Evolutionary conservation across 2,888 invertebrate species (phyloP).

Genomic region (Gymnocheta viridis): DNA sequence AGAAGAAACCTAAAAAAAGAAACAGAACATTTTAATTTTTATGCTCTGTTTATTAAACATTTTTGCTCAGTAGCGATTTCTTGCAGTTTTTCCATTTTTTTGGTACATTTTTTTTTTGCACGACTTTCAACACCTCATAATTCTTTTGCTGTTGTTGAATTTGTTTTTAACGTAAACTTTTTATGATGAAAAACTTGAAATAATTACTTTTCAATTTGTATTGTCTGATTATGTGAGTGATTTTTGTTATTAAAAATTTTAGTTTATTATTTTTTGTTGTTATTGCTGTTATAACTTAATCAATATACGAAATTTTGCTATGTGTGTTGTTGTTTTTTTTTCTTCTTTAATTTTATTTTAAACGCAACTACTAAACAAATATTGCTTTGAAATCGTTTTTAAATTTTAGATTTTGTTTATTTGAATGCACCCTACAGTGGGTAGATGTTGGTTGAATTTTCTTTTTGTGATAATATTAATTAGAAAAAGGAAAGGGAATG

Average conservation of each 20-base stretch:
- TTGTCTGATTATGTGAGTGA: constrained; percentile 12
- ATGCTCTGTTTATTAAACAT: constrained; percentile 53
- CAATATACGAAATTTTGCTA: constrained; percentile 14
- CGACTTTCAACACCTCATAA: constrained; percentile 55
- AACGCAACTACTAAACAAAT: constrained; percentile 6
- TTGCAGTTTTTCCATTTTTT: constrained; percentile 2
- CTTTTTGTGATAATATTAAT: too few species aligned
- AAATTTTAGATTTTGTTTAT: not conserved
- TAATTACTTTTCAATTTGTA: constrained; percentile 66
- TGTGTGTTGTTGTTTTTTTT: not conserved
- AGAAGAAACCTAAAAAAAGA: constrained; percentile 6
- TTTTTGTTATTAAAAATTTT: not conserved
- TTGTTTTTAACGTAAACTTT: constrained; percentile 13
- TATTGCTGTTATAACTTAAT: constrained; percentile 6
- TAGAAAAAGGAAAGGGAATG: too few species aligned
- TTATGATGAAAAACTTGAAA: constrained; percentile 55
- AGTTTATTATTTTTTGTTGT: not conserved
- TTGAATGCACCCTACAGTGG: not conserved
- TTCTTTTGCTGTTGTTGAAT: constrained; percentile 22
- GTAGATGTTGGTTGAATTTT: not conserved
- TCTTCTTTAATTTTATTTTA: constrained; percentile 1
- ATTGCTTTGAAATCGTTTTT: not conserved
- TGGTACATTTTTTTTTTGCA: not conserved
- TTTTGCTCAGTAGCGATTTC: constrained; percentile 40
- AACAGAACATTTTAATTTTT: constrained; percentile 49